A percentile compares a stretch with the other conserved stretches of the same genome.
Evolutionary conservation across 2,888 invertebrate species (phyloP).

Genomic region (Polyploca ridens): DNA sequence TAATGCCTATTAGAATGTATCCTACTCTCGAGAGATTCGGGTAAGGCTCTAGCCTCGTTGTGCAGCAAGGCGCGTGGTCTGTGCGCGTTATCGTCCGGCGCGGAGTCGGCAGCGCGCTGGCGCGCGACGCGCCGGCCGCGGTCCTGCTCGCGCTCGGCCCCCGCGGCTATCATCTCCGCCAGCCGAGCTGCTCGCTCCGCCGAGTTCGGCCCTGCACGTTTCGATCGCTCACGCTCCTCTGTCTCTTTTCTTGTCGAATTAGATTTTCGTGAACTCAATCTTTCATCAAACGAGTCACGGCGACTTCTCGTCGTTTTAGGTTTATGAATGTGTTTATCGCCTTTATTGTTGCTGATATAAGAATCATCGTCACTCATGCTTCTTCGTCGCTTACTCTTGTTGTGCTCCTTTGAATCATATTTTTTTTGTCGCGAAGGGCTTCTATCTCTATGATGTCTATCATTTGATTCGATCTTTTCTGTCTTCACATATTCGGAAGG

Average conservation of each 20-base stretch:
- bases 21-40: constrained; percentile 91
- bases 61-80: constrained; percentile 88
- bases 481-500: constrained; percentile 25
- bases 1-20: constrained; percentile 95
- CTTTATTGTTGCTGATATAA: constrained; percentile 13
- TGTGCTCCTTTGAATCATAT: constrained; percentile 25
- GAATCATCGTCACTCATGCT: constrained; percentile 16
- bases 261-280: neutral
- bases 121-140: constrained; percentile 86
- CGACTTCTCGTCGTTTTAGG: neutral
- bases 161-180: constrained; percentile 93
- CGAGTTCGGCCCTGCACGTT: constrained; percentile 49
- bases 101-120: constrained; percentile 85
- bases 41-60: constrained; percentile 82
- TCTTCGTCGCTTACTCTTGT: constrained; percentile 39
- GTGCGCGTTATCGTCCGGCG: constrained; percentile 60
- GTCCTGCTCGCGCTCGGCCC: constrained; percentile 87
- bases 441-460: constrained; percentile 16
- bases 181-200: constrained; percentile 85
- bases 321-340: constrained; percentile 10
- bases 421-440: constrained; percentile 33
- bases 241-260: constrained; percentile 29
- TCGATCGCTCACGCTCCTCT: constrained; percentile 35
- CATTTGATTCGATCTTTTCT: constrained; percentile 21
- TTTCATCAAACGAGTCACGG: constrained; percentile 2